These are phyloP conservation scores for Maconellicoccus hirsutus DNA, from an alignment of 1,140 invertebrate genomes.

Conservation along the genomic window DNA sequence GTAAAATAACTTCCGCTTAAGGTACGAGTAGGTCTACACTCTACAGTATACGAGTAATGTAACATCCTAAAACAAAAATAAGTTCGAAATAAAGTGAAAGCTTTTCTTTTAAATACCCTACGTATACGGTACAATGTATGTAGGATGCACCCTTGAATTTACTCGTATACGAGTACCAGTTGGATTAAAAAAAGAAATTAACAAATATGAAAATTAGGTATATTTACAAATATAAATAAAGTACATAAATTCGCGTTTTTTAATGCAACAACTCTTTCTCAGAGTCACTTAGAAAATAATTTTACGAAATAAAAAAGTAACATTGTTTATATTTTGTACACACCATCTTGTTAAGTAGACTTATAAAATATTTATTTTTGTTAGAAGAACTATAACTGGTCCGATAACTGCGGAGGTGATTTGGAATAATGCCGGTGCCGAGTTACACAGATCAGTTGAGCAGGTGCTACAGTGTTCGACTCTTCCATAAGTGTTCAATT, in stretches of 20 bases:
- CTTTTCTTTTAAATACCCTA: too few species aligned
- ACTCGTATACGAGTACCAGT: too few species aligned
- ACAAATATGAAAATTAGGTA: neutral
- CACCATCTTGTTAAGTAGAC: neutral
- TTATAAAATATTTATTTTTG: constrained; percentile 14
- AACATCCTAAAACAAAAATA: too few species aligned
- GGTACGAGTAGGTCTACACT: too few species aligned
- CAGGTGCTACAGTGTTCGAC: constrained; percentile 6
- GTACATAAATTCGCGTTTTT: neutral
- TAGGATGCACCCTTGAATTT: too few species aligned
- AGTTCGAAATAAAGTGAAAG: too few species aligned
- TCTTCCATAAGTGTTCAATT: neutral
- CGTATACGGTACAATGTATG: too few species aligned
- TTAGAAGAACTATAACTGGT: neutral
- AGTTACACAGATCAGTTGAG: neutral
- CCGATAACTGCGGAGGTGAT: neutral
- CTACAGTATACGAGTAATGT: too few species aligned
- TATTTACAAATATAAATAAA: constrained; percentile 9
- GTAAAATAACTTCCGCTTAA: too few species aligned
- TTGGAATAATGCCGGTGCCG: neutral
- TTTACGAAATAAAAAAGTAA: neutral
- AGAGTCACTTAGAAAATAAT: neutral
- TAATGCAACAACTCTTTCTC: too few species aligned
- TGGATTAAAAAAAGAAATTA: neutral
- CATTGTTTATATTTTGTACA: neutral